phyloP scores from a whole-genome alignment of 2,888 invertebrate species.

The Osmoderma eremita region DNA sequence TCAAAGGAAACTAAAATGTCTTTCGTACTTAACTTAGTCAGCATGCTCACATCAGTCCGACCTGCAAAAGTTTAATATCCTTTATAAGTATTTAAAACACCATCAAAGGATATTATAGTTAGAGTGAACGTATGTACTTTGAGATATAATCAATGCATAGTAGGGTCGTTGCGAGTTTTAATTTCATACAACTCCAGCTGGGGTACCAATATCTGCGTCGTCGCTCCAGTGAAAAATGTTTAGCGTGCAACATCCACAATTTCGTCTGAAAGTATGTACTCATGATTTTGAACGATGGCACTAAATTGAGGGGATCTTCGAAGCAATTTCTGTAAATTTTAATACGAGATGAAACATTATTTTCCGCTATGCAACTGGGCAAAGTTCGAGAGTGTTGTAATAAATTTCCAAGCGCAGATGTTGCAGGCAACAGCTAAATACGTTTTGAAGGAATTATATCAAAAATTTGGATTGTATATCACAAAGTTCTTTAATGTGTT shows the following conservation, averaged over 20 bases:
- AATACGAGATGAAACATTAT: conserved; percentile 13
- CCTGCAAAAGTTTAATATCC: too few relatives aligned
- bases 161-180: not conserved
- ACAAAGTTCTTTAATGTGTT: conserved; percentile 25
- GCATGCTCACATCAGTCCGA: too few relatives aligned
- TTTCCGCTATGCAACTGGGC: conserved; percentile 14
- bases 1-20: too few relatives aligned
- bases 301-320: conserved; percentile 7
- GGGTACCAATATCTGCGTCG: not conserved
- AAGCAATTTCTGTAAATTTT: conserved; percentile 22
- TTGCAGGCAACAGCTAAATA: conserved; percentile 29
- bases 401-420: conserved; percentile 43
- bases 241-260: not conserved
- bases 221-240: conserved; percentile 2
- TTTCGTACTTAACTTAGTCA: too few relatives aligned
- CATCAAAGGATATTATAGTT: not conserved
- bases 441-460: conserved; percentile 25
- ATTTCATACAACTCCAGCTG: not conserved
- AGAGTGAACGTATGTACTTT: conserved; percentile 2
- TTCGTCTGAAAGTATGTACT: not conserved
- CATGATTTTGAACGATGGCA: conserved; percentile 4
- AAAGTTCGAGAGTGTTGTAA: conserved; percentile 40
- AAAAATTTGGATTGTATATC: conserved; percentile 31
- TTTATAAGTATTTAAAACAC: too few relatives aligned
- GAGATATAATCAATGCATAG: not conserved